A percentile compares a stretch with the other conserved stretches of the same genome.
Evolutionary conservation across 2,888 invertebrate species (phyloP).

Genomic region (Julus scanicus): DNA sequence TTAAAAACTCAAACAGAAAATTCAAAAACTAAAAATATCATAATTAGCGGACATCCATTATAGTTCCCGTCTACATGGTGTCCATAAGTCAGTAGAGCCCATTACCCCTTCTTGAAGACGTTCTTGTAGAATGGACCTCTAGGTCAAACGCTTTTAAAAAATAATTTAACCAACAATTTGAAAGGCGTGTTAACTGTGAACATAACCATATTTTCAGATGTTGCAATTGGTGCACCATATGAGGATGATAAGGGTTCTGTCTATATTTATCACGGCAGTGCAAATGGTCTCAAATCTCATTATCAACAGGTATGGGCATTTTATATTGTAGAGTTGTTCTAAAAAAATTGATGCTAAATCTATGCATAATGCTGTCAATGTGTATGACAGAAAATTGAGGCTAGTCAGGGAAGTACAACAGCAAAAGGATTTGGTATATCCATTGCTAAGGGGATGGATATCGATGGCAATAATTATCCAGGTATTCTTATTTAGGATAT

Average conservation of each 20-base stretch:
- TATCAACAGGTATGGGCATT: conserved; percentile 66
- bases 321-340: too few species aligned
- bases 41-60: too few species aligned
- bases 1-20: too few species aligned
- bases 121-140: too few species aligned
- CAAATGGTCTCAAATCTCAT: conserved; percentile 67
- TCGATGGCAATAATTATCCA: conserved; percentile 73
- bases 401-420: conserved; percentile 65
- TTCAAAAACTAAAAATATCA: too few species aligned
- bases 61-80: too few species aligned
- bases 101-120: too few species aligned
- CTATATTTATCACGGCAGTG: conserved; percentile 73
- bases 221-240: conserved; percentile 76
- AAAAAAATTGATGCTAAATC: not conserved
- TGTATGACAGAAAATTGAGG: conserved; percentile 66
- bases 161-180: too few species aligned
- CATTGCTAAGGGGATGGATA: conserved; percentile 72
- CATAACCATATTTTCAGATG: conserved; percentile 67
- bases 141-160: too few species aligned
- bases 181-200: too few species aligned
- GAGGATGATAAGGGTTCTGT: conserved; percentile 74
- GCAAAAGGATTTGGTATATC: conserved; percentile 73
- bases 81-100: too few species aligned
- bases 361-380: not conserved
- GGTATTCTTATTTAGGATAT: conserved; percentile 67